Conservation (phyloP, 2,888 invertebrate species). For the Odiellus spinosus region DNA sequence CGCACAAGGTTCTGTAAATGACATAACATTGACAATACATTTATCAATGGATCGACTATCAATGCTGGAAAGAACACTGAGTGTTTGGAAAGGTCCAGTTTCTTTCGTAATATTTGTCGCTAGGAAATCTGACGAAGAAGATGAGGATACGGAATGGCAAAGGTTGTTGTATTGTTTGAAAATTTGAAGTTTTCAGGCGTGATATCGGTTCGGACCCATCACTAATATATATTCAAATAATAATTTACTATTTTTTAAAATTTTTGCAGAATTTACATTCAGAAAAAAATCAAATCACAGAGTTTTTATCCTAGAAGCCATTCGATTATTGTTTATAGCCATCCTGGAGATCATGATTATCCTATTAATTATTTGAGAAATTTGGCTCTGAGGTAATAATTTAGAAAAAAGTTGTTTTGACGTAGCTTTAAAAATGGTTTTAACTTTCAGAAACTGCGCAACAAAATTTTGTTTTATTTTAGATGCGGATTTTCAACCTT, state of each 20-base stretch:
- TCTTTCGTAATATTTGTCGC: conserved; percentile 19
- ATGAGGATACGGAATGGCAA: conserved; percentile 19
- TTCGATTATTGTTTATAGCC: conserved; percentile 17
- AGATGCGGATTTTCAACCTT: conserved; percentile 22
- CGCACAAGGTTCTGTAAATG: not conserved
- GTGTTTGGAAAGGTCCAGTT: conserved; percentile 19
- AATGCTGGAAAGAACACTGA: conserved; percentile 18
- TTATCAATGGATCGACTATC: conserved; percentile 21
- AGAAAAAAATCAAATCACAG: conserved; percentile 18
- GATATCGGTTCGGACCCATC: too few relatives aligned
- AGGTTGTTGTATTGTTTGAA: conserved; percentile 8
- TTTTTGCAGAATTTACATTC: conserved; percentile 16
- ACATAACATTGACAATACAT: conserved; percentile 19
- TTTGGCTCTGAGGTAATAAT: conserved; percentile 17
- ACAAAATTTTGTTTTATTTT: conserved; percentile 19
- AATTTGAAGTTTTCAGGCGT: too few relatives aligned
- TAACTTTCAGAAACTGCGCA: conserved; percentile 12
- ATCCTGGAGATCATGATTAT: conserved; percentile 14
- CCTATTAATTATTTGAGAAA: conserved; percentile 21
- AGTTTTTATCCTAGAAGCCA: conserved; percentile 17
- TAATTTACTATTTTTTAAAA: too few relatives aligned
- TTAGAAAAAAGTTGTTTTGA: not conserved
- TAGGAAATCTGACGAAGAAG: conserved; percentile 11
- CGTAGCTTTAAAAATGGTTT: not conserved
- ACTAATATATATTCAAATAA: too few relatives aligned